Percentiles rank a stretch among this genome's conserved stretches.
These are phyloP conservation scores for Drosophila teissieri DNA, from an alignment of 1,140 invertebrate genomes.

Conservation along the genomic window DNA sequence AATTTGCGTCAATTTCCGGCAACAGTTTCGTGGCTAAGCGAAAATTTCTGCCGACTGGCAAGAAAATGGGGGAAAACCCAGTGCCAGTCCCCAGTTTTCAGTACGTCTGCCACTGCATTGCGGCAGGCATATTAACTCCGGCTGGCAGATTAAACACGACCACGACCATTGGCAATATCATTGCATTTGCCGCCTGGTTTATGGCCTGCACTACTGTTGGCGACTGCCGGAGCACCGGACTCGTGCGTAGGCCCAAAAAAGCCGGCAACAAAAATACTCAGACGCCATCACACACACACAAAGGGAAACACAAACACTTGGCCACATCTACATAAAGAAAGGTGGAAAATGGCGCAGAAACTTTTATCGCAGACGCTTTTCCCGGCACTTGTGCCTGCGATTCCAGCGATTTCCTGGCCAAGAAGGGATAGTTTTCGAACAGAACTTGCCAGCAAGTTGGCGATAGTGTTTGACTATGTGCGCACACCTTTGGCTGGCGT, in stretches of 20 bases:
- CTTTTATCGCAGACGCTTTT: slow-evolving; percentile 76
- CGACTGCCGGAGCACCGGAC: slow-evolving; percentile 19
- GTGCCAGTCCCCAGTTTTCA: not conserved
- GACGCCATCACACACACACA: not conserved
- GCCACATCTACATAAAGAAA: slow-evolving; percentile 47
- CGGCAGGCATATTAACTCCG: slow-evolving; percentile 49
- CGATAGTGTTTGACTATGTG: slow-evolving; percentile 80
- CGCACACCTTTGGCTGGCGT: slow-evolving; percentile 68
- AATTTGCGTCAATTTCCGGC: slow-evolving; percentile 15
- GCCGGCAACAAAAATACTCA: slow-evolving; percentile 28
- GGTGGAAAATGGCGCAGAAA: slow-evolving; percentile 78
- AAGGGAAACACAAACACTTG: not conserved
- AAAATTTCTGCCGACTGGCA: slow-evolving; percentile 40
- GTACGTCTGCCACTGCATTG: slow-evolving; percentile 51
- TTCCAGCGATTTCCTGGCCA: slow-evolving; percentile 69
- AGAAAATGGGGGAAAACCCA: slow-evolving; percentile 13
- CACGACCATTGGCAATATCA: slow-evolving; percentile 50
- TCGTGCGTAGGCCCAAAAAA: slow-evolving; percentile 49
- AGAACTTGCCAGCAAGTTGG: slow-evolving; percentile 69
- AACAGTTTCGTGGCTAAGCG: slow-evolving; percentile 15
- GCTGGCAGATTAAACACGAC: slow-evolving; percentile 60
- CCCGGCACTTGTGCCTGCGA: slow-evolving; percentile 35
- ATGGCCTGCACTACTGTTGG: slow-evolving; percentile 53
- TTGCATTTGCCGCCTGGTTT: slow-evolving; percentile 71
- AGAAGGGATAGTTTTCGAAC: slow-evolving; percentile 57